A percentile compares a stretch with the other conserved stretches of the same genome.
Evolutionary conservation across 2,888 invertebrate genomes (phyloP).

Genomic region (Yponomeuta evonymella): DNA sequence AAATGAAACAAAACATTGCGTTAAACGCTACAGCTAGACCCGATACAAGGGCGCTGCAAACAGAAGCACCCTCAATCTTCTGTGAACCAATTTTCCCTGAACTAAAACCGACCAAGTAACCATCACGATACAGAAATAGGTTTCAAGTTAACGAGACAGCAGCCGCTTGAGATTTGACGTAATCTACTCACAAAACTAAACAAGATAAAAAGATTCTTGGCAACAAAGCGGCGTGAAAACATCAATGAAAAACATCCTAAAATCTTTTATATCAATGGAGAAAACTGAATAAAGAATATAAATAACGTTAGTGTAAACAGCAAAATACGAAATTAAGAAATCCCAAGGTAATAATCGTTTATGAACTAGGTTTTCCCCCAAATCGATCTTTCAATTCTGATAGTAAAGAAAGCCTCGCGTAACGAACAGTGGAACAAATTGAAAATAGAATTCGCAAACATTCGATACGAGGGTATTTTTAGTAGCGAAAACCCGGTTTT

Average conservation of each 20-base stretch:
- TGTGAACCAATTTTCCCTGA: constrained; percentile 21
- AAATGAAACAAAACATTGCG: background rate
- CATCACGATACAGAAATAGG: constrained; percentile 31
- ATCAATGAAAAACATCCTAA: constrained; percentile 28
- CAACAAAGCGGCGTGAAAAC: constrained; percentile 28
- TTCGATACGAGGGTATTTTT: constrained; percentile 73
- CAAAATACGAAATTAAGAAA: background rate
- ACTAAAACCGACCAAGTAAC: constrained; percentile 20
- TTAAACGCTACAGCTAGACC: background rate
- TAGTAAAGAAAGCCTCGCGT: constrained; percentile 26
- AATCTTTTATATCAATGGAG: constrained; percentile 20
- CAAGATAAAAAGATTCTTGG: constrained; percentile 30
- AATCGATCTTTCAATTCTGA: constrained; percentile 23
- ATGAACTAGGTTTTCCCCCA: background rate
- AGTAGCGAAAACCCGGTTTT: constrained; percentile 72
- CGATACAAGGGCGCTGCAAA: background rate
- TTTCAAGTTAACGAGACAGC: constrained; percentile 32
- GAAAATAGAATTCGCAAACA: constrained; percentile 73
- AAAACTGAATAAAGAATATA: background rate
- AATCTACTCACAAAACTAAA: constrained; percentile 19
- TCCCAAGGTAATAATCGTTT: background rate
- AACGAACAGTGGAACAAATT: constrained; percentile 50
- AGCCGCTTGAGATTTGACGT: constrained; percentile 1
- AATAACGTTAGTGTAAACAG: constrained; percentile 2
- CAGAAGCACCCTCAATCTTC: background rate